These are phyloP conservation scores for Enteromius radiatus DNA, from an alignment of 2,797 vertebrate genomes.

Conservation along the genomic window DNA sequence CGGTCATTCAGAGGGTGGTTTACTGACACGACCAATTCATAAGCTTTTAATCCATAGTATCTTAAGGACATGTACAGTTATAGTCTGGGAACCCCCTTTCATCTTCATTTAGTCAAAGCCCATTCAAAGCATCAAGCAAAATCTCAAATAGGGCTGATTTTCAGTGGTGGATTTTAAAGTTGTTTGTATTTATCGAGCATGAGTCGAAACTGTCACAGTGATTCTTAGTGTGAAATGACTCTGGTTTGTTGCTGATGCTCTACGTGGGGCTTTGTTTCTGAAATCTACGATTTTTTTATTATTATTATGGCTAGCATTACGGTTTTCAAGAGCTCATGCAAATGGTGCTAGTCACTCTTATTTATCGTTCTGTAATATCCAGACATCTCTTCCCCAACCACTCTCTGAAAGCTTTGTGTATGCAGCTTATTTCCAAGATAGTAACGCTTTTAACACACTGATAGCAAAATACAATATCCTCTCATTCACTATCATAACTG, in stretches of 20 bases:
- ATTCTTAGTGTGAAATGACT: constrained; percentile 42
- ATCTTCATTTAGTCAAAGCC: constrained; percentile 26
- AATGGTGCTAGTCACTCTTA: constrained; percentile 82
- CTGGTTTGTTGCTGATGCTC: constrained; percentile 42
- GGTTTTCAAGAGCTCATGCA: constrained; percentile 84
- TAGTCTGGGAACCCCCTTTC: constrained; percentile 37
- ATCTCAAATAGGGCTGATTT: constrained; percentile 43
- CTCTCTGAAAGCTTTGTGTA: constrained; percentile 87
- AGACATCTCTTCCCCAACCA: constrained; percentile 73
- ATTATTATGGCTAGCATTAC: constrained; percentile 67
- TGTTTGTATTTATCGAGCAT: constrained; percentile 59
- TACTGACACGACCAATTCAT: constrained; percentile 31
- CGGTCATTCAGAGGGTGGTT: constrained; percentile 18
- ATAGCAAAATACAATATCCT: constrained; percentile 87
- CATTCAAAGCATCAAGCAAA: constrained; percentile 41
- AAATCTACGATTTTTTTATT: constrained; percentile 43
- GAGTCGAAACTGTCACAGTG: constrained; percentile 52
- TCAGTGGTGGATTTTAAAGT: constrained; percentile 51
- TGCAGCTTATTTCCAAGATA: constrained; percentile 92
- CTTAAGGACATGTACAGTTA: constrained; percentile 47
- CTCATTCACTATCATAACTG: constrained; percentile 87
- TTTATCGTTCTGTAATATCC: constrained; percentile 67
- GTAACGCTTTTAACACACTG: constrained; percentile 91
- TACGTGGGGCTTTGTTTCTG: constrained; percentile 13
- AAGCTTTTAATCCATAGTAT: constrained; percentile 15